A percentile compares a stretch with the other conserved stretches of the same genome.
Evolutionary conservation across 1,140 invertebrate species (phyloP).

Genomic region (Pogonomyrmex barbatus): DNA sequence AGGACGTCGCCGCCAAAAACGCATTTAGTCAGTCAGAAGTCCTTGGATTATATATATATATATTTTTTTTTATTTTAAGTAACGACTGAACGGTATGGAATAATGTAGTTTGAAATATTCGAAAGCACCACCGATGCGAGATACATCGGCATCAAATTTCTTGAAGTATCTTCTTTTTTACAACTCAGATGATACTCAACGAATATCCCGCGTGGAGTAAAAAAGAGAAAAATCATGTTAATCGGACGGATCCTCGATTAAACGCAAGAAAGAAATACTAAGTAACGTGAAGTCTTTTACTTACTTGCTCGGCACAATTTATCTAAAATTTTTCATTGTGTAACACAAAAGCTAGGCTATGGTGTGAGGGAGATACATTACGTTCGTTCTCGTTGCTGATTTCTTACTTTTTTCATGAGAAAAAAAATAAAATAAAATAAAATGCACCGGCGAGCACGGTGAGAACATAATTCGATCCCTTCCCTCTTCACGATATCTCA

Average conservation of each 20-base stretch:
- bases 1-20: constrained; percentile 44
- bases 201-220: background rate
- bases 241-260: constrained; percentile 34
- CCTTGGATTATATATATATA: background rate
- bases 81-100: background rate
- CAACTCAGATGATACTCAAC: background rate
- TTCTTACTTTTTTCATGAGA: constrained; percentile 71
- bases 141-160: constrained; percentile 1
- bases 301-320: constrained; percentile 83
- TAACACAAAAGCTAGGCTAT: constrained; percentile 84
- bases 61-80: background rate
- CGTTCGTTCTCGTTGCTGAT: constrained; percentile 77
- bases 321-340: constrained; percentile 81
- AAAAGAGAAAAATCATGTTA: constrained; percentile 42
- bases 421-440: constrained; percentile 66
- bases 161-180: background rate
- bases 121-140: background rate
- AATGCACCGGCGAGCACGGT: constrained; percentile 72
- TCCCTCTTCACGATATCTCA: constrained; percentile 49
- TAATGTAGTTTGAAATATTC: background rate
- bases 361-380: constrained; percentile 77
- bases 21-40: background rate
- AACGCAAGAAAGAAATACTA: constrained; percentile 78
- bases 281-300: constrained; percentile 84
- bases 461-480: constrained; percentile 49